Base-by-base conservation (phyloP, 2,888 invertebrate genomes). In the Netelia melanura region DNA sequence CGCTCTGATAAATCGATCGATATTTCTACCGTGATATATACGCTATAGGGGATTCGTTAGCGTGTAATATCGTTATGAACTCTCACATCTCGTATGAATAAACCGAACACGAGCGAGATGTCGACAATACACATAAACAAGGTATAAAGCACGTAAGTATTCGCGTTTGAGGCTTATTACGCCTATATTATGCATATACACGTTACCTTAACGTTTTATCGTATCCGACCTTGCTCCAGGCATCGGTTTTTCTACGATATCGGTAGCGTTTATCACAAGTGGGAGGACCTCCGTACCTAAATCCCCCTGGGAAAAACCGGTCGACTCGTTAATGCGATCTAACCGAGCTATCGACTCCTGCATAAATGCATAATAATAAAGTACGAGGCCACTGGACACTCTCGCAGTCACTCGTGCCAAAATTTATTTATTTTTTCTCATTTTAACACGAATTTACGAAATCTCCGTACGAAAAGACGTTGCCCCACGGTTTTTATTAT, bases 1-100 rank as follows among this genome's bases (percentile, higher is more conserved):
- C 54, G 54, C 38, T 23, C 52, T 52, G 25, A 70, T 70, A 54
- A 70, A 70, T 54, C 70, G 54, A 70, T 70, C 70, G 52, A 54
- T 70, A n/a, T 21, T 14, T 70, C 54, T 3, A 14, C 14, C 14
- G 48, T 14, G 48, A 48, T 14, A 38, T 38, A 38, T 48, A 14
- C 48, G 48, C 1, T 3, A 14, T 48, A 48, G 3, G 48, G 1
- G 48, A 48, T 14, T 48, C 14, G 11, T 48, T 48, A 14, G 48
- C 14, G 48, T 48, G 14, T 14, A 48, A 48, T 48, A 48, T 48
- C 48, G 14, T 14, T 14, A 48, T 48, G 48, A 48, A 48, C 48
- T 48, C 48, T 48, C 48, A 48, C 48, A 48, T 48, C 48, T 48
- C 11, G 14, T 48, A 48, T 48, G 48, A 48, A 48, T 48, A 48